A percentile compares a stretch with the other conserved stretches of the same genome.
These are phyloP conservation scores for Hydropsyche tenuis DNA, from an alignment of 1,140 invertebrate genomes.

Conservation along the genomic window DNA sequence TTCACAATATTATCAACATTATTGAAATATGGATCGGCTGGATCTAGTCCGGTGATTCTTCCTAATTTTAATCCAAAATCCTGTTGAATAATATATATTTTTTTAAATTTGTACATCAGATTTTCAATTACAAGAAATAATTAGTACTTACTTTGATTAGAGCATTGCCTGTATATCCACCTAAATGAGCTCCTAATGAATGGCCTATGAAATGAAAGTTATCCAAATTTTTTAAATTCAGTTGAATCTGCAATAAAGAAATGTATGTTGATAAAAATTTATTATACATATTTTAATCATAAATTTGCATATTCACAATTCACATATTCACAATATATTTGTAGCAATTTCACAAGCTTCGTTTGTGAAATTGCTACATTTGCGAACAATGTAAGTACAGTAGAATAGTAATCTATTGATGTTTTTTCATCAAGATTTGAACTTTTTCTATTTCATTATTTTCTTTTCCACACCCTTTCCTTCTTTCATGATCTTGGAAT, in stretches of 20 bases:
- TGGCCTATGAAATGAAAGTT: conserved; percentile 89
- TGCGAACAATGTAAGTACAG: too few species aligned
- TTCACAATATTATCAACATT: conserved; percentile 81
- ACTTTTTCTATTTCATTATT: too few species aligned
- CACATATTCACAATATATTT: too few species aligned
- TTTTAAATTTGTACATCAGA: too few species aligned
- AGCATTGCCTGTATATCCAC: conserved; percentile 85
- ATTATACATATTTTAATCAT: conserved; percentile 32
- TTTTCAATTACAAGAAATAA: too few species aligned
- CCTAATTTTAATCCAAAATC: conserved; percentile 72
- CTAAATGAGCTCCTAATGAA: conserved; percentile 86
- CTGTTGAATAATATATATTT: conserved; percentile 52
- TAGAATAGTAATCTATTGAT: too few species aligned
- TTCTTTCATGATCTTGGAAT: too few species aligned
- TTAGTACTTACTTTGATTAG: too few species aligned
- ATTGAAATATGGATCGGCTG: conserved; percentile 91
- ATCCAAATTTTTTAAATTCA: conserved; percentile 63
- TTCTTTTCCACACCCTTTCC: too few species aligned
- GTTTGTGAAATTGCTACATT: too few species aligned
- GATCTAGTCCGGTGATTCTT: conserved; percentile 80
- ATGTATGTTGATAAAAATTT: conserved; percentile 16
- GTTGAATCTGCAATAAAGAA: conserved; percentile 56
- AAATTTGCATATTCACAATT: conserved; percentile 1
- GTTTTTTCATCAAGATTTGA: too few species aligned
- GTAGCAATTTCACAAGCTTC: too few species aligned